Conservation (phyloP, 2,113 vertebrate genomes). For the Willisornis vidua region DNA sequence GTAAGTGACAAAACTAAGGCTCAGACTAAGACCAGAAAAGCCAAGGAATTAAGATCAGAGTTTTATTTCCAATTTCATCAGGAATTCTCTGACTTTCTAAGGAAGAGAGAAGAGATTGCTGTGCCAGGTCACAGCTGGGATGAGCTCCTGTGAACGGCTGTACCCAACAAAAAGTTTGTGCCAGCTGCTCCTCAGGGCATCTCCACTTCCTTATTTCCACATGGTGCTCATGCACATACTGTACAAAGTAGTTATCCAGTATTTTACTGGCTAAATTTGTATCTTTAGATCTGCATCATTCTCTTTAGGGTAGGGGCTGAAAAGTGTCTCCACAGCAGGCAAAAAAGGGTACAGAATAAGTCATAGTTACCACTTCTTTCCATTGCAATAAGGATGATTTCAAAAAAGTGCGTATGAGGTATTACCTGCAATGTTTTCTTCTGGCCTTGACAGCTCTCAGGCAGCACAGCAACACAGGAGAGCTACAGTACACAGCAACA, state of each 20-base stretch:
- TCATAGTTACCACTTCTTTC: neutral
- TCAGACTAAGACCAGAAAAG: neutral
- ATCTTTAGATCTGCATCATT: neutral
- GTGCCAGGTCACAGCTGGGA: neutral
- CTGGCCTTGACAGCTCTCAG: neutral
- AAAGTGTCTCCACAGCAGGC: neutral
- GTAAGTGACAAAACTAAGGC: neutral
- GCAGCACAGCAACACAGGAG: neutral
- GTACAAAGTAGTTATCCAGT: neutral
- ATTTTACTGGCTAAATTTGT: neutral
- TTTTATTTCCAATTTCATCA: neutral
- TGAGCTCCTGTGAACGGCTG: neutral
- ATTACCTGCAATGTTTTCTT: neutral
- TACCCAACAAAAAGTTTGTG: neutral
- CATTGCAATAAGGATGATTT: accelerated
- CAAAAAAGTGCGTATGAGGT: neutral
- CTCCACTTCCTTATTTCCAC: neutral
- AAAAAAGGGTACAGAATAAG: neutral
- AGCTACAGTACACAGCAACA: neutral
- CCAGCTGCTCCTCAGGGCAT: neutral
- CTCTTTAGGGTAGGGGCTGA: neutral
- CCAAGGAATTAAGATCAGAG: neutral
- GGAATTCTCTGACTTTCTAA: neutral
- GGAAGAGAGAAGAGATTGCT: neutral
- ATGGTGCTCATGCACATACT: accelerated